A percentile compares a stretch with the other conserved stretches of the same genome.
These are phyloP conservation scores for Drosophila neutralis DNA, from an alignment of 2,888 invertebrate genomes.

Conservation along the genomic window DNA sequence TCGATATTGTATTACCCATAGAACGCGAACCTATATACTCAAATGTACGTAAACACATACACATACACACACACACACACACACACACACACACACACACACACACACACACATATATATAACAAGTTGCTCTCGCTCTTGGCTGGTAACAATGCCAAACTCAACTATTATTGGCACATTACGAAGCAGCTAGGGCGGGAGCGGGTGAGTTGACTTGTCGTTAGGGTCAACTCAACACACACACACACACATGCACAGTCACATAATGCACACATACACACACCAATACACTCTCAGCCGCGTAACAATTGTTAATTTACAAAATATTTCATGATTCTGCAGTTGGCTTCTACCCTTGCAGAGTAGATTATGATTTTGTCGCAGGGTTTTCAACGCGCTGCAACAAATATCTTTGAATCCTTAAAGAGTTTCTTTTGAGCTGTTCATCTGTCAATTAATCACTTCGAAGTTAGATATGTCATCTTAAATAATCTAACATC, in stretches of 20 bases:
- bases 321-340: conserved; percentile 77
- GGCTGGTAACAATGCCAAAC: conserved; percentile 64
- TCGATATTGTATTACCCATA: conserved; percentile 31
- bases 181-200: conserved; percentile 25
- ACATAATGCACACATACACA: conserved; percentile 22
- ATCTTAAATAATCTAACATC: background rate
- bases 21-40: conserved; percentile 10
- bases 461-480: background rate
- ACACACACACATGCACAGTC: conserved; percentile 25
- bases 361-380: background rate
- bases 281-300: conserved; percentile 23
- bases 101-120: no score
- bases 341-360: conserved; percentile 42
- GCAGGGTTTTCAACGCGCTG: background rate
- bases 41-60: conserved; percentile 6
- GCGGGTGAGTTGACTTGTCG: conserved; percentile 6
- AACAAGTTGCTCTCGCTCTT: conserved; percentile 39
- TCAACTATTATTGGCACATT: conserved; percentile 75
- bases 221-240: conserved; percentile 44
- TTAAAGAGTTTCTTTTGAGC: background rate
- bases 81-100: background rate
- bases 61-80: background rate
- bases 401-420: background rate
- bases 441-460: background rate
- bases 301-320: conserved; percentile 74